Base-by-base conservation (phyloP, 2,113 vertebrate genomes). In the Rhineura floridana region DNA sequence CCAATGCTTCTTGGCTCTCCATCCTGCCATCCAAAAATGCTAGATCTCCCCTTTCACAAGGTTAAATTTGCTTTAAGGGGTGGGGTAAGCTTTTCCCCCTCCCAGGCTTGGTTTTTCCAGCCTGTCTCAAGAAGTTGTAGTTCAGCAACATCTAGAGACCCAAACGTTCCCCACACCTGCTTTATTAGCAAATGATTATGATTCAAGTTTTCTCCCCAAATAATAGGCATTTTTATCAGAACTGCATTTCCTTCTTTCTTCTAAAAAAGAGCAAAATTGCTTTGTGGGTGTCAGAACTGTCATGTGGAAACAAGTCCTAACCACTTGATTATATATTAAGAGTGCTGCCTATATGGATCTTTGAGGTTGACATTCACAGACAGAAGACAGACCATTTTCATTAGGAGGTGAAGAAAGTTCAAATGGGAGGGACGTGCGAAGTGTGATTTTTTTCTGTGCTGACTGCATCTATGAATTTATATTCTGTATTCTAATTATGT, bases 321-420 rank as follows among this genome's bases (percentile, higher is more conserved):
- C 86, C 19, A 87, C 21, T 87, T 82, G 11, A 79, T 89, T 85
- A 82, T 88, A 90, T 88, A 81, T 89, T 89, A 85, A 85, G 65
- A 75, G 83, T 76, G 42, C 12, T 48, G 7, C 48, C 62, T 84
- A 21, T 52, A 25, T 85, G 48, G 48, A n/a, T 70, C 55, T 46
- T 67, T 73, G 50, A 81, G 73, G 90, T 88, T 90, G 73, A 83
- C 72, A 70, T 82, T 91, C 30, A 89, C 12, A 81, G 79, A 67
- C 67, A 70, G 50, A 83, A 92, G 65, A 84, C 4, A 39, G 10
- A 83, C 86, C 19, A 63, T 83, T 90, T 65, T 87, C 30, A n/a
- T 87, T 83, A 84, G 70, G 59, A 94, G 88, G 4, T 21, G 87
- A 89, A 42, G 30, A 84, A 83, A 36, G 48, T 5, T 83, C 7